Conservation (phyloP, 2,797 vertebrate species). For the Hipposideros larvatus region DNA sequence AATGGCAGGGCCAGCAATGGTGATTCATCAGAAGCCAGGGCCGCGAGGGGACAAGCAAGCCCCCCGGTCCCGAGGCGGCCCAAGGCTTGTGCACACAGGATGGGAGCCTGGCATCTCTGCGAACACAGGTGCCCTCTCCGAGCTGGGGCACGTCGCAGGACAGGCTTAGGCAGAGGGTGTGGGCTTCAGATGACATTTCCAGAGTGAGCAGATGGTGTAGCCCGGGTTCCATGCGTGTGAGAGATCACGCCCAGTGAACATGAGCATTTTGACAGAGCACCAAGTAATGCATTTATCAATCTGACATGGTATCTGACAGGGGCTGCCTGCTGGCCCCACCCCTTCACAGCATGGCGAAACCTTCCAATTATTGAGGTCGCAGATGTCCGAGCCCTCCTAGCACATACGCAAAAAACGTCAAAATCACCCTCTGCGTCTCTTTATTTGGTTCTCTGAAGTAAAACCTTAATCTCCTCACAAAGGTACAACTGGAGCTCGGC, state of each 20-base stretch:
- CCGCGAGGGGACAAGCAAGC: background rate
- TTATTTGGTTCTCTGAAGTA: background rate
- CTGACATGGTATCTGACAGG: slow-evolving; percentile 66
- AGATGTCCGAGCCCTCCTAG: slow-evolving; percentile 52
- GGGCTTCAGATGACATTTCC: slow-evolving; percentile 67
- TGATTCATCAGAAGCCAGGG: slow-evolving; percentile 25
- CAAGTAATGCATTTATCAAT: slow-evolving; percentile 69
- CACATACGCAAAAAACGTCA: slow-evolving; percentile 62
- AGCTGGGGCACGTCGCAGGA: slow-evolving; percentile 33
- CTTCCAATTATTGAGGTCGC: slow-evolving; percentile 69
- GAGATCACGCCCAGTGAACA: slow-evolving; percentile 75
- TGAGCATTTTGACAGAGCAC: slow-evolving; percentile 68
- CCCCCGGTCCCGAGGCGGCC: background rate
- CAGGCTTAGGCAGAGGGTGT: background rate
- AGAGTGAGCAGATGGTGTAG: slow-evolving; percentile 75
- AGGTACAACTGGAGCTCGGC: background rate
- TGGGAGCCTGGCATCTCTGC: background rate
- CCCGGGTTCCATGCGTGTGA: slow-evolving; percentile 55
- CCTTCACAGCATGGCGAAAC: background rate
- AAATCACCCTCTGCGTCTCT: background rate
- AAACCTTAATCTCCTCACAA: background rate
- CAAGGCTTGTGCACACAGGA: background rate
- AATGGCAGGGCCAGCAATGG: background rate
- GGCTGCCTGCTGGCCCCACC: background rate
- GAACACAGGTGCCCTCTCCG: background rate